These are phyloP conservation scores for Peromyscus aztecus DNA, from an alignment of 2,797 vertebrate genomes.

Conservation along the genomic window DNA sequence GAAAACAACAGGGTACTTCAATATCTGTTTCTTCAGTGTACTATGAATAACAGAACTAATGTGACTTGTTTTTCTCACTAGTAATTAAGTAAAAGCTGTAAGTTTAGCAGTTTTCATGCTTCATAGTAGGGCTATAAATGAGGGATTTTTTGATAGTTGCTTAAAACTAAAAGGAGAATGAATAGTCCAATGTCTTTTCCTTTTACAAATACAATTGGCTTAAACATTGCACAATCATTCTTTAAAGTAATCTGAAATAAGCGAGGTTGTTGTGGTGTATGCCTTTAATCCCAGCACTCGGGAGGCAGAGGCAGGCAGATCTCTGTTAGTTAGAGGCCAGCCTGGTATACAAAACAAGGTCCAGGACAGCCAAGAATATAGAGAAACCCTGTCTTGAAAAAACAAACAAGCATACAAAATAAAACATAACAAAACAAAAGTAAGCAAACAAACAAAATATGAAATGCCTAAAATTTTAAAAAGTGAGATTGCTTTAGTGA, in stretches of 20 bases:
- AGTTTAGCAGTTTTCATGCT: not conserved
- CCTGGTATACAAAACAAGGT: not conserved
- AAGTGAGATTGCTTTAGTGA: not conserved
- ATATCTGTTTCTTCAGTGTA: not conserved
- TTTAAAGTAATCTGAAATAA: not conserved
- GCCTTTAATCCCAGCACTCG: not conserved
- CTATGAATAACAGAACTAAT: not conserved
- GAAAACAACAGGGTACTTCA: slow-evolving; percentile 10
- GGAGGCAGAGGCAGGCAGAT: not conserved
- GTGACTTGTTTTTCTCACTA: not conserved
- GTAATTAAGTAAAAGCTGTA: slow-evolving; percentile 20
- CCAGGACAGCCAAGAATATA: not conserved
- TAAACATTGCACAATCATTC: not conserved
- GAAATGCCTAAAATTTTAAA: not conserved
- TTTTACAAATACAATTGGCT: not conserved
- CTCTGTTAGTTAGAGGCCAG: not conserved
- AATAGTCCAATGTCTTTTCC: not conserved
- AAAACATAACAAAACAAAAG: not conserved
- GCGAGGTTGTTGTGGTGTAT: rapidly evolving
- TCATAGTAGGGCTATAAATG: not conserved
- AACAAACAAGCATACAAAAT: not conserved
- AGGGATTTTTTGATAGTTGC: not conserved
- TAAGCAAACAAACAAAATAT: not conserved
- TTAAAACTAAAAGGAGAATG: not conserved
- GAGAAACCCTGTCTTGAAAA: not conserved